Base-by-base conservation (phyloP, 2,797 vertebrate species). In the Lateolabrax maculatus region DNA sequence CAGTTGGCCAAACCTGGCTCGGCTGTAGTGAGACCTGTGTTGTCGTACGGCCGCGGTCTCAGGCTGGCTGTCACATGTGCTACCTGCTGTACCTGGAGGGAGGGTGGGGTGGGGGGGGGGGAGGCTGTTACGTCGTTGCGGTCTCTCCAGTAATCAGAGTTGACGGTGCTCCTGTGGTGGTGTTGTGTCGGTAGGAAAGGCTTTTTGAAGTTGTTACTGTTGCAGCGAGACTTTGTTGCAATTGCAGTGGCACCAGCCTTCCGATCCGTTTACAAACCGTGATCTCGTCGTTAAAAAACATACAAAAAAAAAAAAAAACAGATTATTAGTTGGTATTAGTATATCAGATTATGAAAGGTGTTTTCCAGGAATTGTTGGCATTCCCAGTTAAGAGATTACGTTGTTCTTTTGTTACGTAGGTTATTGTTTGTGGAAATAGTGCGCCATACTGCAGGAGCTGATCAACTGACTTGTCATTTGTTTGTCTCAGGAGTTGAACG, bases 401-500 rank as follows among this genome's bases (percentile, higher is more conserved):
- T 25, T 1, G 12, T 23, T 5, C 8, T 19, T 36, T 4, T 53
- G 25, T 36, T 34, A 2, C 29, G 0, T 12, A n/a, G 0, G 6
- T 37, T 5, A 16, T 34, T 72, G 23, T 63, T 63, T 58, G 19
- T 63, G 6, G 13, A 36, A 61, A 27, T 43, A 19, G 16, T 48
- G 29, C 29, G 51, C 9, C 25, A 34, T 39, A 27, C 49, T 66
- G 37, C 39, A 57, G 56, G 44, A 57, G 6, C 39, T 36, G 15
- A 71, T 62, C 2, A 16, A 61, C 52, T 86, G 25, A 84, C 39
- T 25, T 77, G 27, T 77, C 34, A 9, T 89, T 80, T 82, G n/a
- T 89, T 83, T 75, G 79, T 87, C 83, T 34, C 91, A 99, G 98
- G 98, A 99, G 94, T 96, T 99, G 95, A 98, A 97, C 91, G 98